phyloP scores from a whole-genome alignment of 1,140 invertebrate species.

The Heliconius hewitsoni region DNA sequence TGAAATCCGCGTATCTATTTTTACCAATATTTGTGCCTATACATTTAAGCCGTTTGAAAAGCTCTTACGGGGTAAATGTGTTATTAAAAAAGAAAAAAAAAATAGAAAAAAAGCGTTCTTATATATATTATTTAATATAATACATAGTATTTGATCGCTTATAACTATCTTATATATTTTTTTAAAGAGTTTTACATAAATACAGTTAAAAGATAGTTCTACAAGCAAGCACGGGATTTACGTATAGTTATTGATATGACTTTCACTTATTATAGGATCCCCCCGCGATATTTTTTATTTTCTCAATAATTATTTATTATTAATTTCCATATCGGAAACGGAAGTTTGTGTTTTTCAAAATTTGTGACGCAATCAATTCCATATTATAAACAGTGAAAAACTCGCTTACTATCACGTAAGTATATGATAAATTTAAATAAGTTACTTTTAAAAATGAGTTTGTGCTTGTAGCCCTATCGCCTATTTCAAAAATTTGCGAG shows the following conservation, averaged over 20 bases:
- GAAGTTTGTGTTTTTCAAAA: slow-evolving; percentile 28
- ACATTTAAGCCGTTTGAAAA: slow-evolving; percentile 78
- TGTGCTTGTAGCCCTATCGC: slow-evolving; percentile 11
- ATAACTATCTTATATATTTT: slow-evolving; percentile 44
- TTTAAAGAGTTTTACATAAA: slow-evolving; percentile 46
- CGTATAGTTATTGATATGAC: slow-evolving; percentile 79
- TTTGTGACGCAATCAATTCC: slow-evolving; percentile 64
- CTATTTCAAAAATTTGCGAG: not conserved
- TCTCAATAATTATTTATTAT: not conserved
- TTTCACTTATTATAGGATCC: slow-evolving; percentile 41
- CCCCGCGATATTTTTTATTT: slow-evolving; percentile 2
- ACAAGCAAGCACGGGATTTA: slow-evolving; percentile 74
- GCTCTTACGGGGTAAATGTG: slow-evolving; percentile 72
- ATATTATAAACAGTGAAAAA: slow-evolving; percentile 46
- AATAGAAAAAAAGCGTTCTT: not conserved
- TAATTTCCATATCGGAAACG: not conserved
- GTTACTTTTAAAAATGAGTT: not conserved
- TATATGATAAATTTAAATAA: not conserved
- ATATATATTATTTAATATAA: slow-evolving; percentile 47
- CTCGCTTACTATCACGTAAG: slow-evolving; percentile 12
- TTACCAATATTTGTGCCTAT: slow-evolving; percentile 77
- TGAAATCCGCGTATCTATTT: slow-evolving; percentile 25
- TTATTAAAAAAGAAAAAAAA: not conserved
- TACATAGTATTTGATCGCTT: slow-evolving; percentile 65
- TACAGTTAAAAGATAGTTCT: slow-evolving; percentile 54